phyloP scores from a whole-genome alignment of 1,140 invertebrate species.

The Drosophila fuyamai region DNA sequence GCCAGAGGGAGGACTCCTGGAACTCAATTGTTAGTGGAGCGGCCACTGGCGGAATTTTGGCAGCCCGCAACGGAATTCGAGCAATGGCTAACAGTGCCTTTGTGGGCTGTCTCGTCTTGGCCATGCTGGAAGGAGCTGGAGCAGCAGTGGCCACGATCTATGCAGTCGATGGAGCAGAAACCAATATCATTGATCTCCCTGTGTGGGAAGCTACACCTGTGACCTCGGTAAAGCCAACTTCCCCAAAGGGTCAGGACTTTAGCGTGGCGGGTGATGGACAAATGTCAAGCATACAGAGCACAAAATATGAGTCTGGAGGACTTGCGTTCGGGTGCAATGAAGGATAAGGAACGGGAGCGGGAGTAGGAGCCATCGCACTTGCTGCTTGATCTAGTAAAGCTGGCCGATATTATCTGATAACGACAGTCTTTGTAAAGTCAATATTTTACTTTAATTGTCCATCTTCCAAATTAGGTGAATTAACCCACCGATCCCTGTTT shows the following conservation, averaged over 20 bases:
- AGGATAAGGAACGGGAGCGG: not conserved
- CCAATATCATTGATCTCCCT: not conserved
- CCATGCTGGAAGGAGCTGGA: slow-evolving; percentile 63
- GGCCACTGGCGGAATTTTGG: slow-evolving; percentile 62
- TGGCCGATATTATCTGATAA: slow-evolving; percentile 43
- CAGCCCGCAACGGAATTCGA: slow-evolving; percentile 62
- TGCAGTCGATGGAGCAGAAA: slow-evolving; percentile 26
- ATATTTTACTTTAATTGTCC: no score
- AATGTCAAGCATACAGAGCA: slow-evolving; percentile 29
- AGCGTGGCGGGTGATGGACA: slow-evolving; percentile 36
- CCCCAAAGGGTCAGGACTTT: not conserved
- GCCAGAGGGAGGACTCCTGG: slow-evolving; percentile 65
- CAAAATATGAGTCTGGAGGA: not conserved
- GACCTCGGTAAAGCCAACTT: not conserved
- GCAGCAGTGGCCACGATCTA: slow-evolving; percentile 68
- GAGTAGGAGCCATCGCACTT: slow-evolving; percentile 18
- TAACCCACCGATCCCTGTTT: no score
- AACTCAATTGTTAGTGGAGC: slow-evolving; percentile 71
- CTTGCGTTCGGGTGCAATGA: not conserved
- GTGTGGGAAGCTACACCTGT: slow-evolving; percentile 45
- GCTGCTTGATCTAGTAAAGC: slow-evolving; percentile 54
- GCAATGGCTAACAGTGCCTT: slow-evolving; percentile 71
- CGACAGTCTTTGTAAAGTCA: no score
- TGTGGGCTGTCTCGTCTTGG: slow-evolving; percentile 65
- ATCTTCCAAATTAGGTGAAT: no score